Percentiles rank a stretch among this genome's conserved stretches.
phyloP scores from a whole-genome alignment of 1,140 invertebrate genomes.

The Lordiphosa collinella region DNA sequence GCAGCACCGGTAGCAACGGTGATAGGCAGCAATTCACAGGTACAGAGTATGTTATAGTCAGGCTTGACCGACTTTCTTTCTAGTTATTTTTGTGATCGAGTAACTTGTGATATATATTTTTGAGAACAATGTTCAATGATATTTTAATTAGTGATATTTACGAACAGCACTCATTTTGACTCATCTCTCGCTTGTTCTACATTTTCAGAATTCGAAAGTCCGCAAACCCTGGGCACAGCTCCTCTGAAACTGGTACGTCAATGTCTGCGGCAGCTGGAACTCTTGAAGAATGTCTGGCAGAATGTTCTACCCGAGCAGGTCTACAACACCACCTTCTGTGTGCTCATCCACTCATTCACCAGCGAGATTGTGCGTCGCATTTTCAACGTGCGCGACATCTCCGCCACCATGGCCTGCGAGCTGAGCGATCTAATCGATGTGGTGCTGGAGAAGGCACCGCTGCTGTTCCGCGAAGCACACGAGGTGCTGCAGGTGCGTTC shows the following conservation, averaged over 20 bases:
- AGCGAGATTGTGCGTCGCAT: slow-evolving; percentile 73
- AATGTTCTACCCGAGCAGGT: slow-evolving; percentile 79
- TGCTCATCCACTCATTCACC: slow-evolving; percentile 79
- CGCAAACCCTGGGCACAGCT: slow-evolving; percentile 82
- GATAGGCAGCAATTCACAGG: too few relatives aligned
- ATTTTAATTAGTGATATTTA: too few relatives aligned
- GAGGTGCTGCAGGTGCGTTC: slow-evolving; percentile 84
- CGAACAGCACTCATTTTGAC: too few relatives aligned
- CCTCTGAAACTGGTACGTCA: slow-evolving; percentile 89
- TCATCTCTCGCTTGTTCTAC: background rate
- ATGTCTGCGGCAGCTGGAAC: slow-evolving; percentile 89
- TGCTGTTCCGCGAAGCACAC: slow-evolving; percentile 80
- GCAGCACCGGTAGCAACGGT: too few relatives aligned
- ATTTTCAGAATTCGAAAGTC: slow-evolving; percentile 82
- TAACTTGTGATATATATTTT: too few relatives aligned
- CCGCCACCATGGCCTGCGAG: slow-evolving; percentile 78
- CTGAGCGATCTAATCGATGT: slow-evolving; percentile 80
- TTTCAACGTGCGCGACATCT: slow-evolving; percentile 80
- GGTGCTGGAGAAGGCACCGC: slow-evolving; percentile 79
- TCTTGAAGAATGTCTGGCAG: slow-evolving; percentile 93
- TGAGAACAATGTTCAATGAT: too few relatives aligned
- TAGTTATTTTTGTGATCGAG: too few relatives aligned
- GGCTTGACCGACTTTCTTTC: too few relatives aligned
- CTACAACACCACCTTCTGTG: slow-evolving; percentile 80
- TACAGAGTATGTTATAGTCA: too few relatives aligned